These are phyloP conservation scores for Cerceris rybyensis DNA, from an alignment of 2,888 invertebrate species.

Conservation along the genomic window DNA sequence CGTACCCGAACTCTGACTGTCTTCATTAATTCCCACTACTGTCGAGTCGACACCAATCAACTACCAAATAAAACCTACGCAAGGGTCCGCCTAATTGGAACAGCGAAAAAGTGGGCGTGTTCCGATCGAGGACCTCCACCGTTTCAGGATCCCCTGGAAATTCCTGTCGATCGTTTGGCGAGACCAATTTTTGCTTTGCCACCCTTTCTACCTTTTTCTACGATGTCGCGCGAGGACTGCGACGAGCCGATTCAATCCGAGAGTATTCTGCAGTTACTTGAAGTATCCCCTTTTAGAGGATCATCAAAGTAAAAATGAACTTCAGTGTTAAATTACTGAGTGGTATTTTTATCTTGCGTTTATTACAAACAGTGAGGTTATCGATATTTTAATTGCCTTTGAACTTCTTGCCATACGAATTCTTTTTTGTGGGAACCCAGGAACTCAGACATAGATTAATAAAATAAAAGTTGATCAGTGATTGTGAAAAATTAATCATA, in stretches of 20 bases:
- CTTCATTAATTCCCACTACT: conserved; percentile 69
- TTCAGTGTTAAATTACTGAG: no score
- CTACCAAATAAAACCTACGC: conserved; percentile 65
- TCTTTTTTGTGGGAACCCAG: no score
- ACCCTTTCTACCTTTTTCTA: conserved; percentile 31
- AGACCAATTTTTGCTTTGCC: conserved; percentile 52
- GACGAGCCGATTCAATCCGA: background rate
- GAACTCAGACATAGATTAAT: no score
- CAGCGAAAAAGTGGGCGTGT: conserved; percentile 78
- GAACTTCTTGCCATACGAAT: no score
- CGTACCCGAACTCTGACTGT: conserved; percentile 52
- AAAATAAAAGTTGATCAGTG: no score
- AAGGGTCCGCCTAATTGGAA: conserved; percentile 77
- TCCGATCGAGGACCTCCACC: conserved; percentile 68
- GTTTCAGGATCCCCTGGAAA: conserved; percentile 53
- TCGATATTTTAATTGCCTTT: no score
- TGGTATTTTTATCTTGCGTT: no score
- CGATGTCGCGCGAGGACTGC: background rate
- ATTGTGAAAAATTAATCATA: no score
- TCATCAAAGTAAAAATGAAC: no score
- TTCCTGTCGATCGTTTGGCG: conserved; percentile 46
- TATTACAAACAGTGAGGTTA: no score
- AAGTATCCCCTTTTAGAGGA: no score
- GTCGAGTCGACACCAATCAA: conserved; percentile 67
- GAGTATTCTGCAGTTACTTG: no score